These are phyloP conservation scores for Pungitius pungitius DNA, from an alignment of 2,113 vertebrate species.

Conservation along the genomic window DNA sequence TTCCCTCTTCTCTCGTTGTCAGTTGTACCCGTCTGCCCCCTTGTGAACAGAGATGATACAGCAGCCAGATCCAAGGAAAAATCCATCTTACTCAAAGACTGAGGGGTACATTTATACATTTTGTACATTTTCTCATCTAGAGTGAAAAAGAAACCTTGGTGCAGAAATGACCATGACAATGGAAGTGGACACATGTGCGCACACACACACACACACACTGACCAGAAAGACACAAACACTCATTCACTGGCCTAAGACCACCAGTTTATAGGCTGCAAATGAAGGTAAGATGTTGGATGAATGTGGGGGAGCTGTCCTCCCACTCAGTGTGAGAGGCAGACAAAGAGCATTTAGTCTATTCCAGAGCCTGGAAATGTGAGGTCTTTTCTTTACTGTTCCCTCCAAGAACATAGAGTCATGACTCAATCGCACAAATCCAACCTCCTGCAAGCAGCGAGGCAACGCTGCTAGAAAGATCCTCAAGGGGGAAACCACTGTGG, in stretches of 20 bases:
- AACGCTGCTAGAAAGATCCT: conserved; percentile 5
- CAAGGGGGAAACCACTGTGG: background rate
- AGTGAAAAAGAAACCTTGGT: background rate
- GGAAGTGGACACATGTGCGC: too few species aligned
- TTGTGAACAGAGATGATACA: conserved; percentile 43
- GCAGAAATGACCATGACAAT: background rate
- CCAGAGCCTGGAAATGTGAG: conserved; percentile 57
- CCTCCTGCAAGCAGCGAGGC: conserved; percentile 35
- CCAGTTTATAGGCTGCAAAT: conserved; percentile 12
- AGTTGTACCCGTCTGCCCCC: conserved; percentile 54
- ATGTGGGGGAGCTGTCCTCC: conserved; percentile 68
- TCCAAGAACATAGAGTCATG: conserved; percentile 52
- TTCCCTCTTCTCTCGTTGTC: background rate
- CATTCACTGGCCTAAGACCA: background rate
- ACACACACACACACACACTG: background rate
- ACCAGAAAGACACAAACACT: background rate
- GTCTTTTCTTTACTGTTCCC: conserved; percentile 62
- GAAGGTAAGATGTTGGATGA: conserved; percentile 37
- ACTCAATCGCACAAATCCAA: conserved; percentile 61
- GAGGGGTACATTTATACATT: background rate
- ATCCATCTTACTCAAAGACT: background rate
- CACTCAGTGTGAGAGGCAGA: conserved; percentile 54
- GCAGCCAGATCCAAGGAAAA: background rate
- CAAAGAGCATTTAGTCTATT: conserved; percentile 72
- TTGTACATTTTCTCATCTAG: background rate